These are phyloP conservation scores for Physeter macrocephalus DNA, from an alignment of 2,113 vertebrate species.

Conservation along the genomic window DNA sequence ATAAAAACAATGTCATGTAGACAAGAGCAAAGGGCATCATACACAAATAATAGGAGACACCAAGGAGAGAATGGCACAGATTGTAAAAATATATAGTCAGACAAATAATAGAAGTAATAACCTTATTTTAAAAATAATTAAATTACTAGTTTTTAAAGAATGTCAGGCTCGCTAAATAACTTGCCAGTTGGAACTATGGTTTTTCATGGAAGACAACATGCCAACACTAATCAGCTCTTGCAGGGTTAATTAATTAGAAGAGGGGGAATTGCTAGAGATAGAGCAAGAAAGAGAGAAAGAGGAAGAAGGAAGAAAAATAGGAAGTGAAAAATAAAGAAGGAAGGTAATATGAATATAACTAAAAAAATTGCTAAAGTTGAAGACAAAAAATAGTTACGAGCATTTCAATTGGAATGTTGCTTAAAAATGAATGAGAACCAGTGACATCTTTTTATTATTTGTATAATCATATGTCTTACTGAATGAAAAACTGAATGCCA, in stretches of 20 bases:
- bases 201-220: background rate
- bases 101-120: background rate
- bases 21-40: background rate
- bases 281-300: background rate
- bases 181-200: background rate
- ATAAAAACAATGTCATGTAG: background rate
- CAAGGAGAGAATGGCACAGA: background rate
- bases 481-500: background rate
- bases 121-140: background rate
- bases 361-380: background rate
- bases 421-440: background rate
- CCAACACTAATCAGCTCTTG: background rate
- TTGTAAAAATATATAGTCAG: background rate
- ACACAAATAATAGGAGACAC: background rate
- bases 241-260: background rate
- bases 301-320: background rate
- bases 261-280: background rate
- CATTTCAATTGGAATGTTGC: background rate
- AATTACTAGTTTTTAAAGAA: background rate
- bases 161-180: background rate
- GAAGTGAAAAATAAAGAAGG: background rate
- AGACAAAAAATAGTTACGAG: background rate
- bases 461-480: background rate
- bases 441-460: background rate
- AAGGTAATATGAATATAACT: background rate